phyloP scores from a whole-genome alignment of 2,888 invertebrate species.

The Drosophila pegasa region DNA sequence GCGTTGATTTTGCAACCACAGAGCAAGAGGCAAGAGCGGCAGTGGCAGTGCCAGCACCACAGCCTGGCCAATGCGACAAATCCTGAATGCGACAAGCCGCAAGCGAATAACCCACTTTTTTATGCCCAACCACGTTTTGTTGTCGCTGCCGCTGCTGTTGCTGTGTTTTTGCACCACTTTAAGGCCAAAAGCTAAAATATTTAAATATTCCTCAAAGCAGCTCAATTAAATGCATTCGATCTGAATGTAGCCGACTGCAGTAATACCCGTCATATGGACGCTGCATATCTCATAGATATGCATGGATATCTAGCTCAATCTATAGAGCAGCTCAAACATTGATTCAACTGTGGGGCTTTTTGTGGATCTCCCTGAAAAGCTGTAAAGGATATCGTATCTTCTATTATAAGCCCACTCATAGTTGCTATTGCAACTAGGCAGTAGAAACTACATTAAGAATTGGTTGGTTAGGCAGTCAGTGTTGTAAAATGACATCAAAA shows the following conservation, averaged over 20 bases:
- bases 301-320: background rate
- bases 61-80: slow-evolving; percentile 14
- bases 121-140: slow-evolving; percentile 19
- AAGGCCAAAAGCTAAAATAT: slow-evolving; percentile 5
- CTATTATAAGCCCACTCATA: too few relatives aligned
- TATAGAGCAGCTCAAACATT: background rate
- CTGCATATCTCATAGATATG: background rate
- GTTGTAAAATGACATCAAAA: background rate
- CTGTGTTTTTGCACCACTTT: slow-evolving; percentile 1
- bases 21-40: slow-evolving; percentile 7
- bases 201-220: slow-evolving; percentile 10
- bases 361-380: background rate
- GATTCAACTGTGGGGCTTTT: too few relatives aligned
- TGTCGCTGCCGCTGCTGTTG: background rate
- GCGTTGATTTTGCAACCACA: slow-evolving; percentile 59
- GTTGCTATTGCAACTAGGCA: too few relatives aligned
- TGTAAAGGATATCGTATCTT: background rate
- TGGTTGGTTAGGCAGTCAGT: too few relatives aligned
- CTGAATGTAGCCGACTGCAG: background rate
- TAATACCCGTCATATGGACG: background rate
- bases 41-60: background rate
- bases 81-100: slow-evolving; percentile 18
- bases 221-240: slow-evolving; percentile 13
- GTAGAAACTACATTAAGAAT: too few relatives aligned
- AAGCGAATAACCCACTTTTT: slow-evolving; percentile 39